Base-by-base conservation (phyloP, 2,888 invertebrate genomes). In the Hyposoter didymator region DNA sequence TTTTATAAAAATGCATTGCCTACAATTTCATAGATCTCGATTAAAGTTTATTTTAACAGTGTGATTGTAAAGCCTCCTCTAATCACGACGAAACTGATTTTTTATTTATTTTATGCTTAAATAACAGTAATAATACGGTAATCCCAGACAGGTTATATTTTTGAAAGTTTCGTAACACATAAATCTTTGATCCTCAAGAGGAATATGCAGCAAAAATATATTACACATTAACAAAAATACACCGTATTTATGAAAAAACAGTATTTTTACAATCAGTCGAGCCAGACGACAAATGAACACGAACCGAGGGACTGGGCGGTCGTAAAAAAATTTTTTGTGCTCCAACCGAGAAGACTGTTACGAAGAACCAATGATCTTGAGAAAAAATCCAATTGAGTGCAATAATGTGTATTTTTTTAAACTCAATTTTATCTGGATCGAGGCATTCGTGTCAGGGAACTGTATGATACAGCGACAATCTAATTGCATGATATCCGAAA, bases 1-100 rank as follows among this genome's bases (percentile, higher is more conserved):
- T 72, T 72, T 35, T 35, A 22, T n/a, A 75, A 67, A 66, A 75
- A 64, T 55, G 28, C 47, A 49, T 47, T 67, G 12, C 39, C 49
- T 67, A 69, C 22, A 75, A 45, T 59, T 67, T 39, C 35, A 55
- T 75, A 28, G n/a, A 66, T 64, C n/a, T 67, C 55, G 55, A 74
- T 59, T 59, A 14, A 32, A 80, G 39, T 72, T 64, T 45, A 73
- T 47, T 52, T 72, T 10, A 35, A 35, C 67, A 67, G 43, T 39
- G 47, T 47, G 28, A 47, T 47, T 69, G 45, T 69, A 28, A 69
- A 45, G 69, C 45, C 47, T 47, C 47, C 69, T 19, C 28, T 69
- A 28, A 47, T 45, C 12, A 47, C 47, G 47, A 47, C 8, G n/a
- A 69, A 59, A 59, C 17, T n/a, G 22, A 47, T 47, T 47, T 47